Conservation (phyloP, 2,113 vertebrate species). For the Phalacrocorax carbo region DNA sequence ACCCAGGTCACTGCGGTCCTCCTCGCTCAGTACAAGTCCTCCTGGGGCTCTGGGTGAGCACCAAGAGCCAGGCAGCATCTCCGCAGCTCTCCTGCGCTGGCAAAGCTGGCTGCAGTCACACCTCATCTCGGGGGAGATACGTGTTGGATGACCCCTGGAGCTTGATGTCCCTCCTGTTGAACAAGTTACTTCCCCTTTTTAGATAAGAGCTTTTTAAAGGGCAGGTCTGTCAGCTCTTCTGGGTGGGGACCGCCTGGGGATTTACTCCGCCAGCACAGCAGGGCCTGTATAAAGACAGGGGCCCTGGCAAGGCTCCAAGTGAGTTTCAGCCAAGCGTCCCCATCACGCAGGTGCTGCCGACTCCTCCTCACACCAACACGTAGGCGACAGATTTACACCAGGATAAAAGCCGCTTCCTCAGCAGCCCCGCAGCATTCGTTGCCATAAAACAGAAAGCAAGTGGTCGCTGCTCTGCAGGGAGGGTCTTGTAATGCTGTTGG, state of each 20-base stretch:
- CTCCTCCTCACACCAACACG: accelerated
- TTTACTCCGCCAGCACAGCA: background rate
- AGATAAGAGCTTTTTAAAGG: background rate
- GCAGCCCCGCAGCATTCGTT: background rate
- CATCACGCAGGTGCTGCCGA: accelerated
- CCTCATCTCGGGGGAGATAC: accelerated
- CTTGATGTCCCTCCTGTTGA: background rate
- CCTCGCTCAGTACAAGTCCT: background rate
- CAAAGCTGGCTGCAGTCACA: background rate
- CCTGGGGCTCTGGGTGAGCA: background rate
- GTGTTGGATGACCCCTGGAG: background rate
- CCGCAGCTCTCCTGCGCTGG: background rate
- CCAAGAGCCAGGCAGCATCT: background rate
- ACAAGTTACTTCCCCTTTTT: background rate
- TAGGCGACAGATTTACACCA: background rate
- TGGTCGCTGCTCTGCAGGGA: accelerated
- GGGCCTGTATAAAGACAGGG: background rate
- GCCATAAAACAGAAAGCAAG: background rate
- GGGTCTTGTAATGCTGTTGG: background rate
- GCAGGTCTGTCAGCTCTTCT: background rate
- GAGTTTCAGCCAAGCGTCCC: background rate
- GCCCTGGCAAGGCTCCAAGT: accelerated
- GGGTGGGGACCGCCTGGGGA: background rate
- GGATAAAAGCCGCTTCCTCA: background rate
- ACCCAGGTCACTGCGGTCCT: accelerated